A percentile compares a stretch with the other conserved stretches of the same genome.
phyloP scores from a whole-genome alignment of 2,888 invertebrate species.

The Pollenia labialis region DNA sequence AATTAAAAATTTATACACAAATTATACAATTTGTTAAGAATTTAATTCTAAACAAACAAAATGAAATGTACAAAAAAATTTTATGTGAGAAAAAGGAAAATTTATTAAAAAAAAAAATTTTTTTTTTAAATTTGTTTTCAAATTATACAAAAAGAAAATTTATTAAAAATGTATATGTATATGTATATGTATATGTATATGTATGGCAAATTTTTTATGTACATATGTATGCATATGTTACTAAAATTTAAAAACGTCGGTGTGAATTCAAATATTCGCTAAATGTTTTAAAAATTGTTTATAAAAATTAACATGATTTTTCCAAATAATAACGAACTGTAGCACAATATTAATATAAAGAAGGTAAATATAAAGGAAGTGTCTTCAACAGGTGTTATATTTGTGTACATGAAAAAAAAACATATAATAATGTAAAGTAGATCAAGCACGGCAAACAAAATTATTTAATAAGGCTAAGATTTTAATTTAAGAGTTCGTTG shows the following conservation, averaged over 20 bases:
- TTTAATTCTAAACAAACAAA: slow-evolving; percentile 23
- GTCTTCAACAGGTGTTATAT: not conserved
- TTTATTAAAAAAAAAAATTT: too few species aligned
- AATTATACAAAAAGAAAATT: not conserved
- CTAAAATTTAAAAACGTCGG: slow-evolving; percentile 6
- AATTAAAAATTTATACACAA: slow-evolving; percentile 13
- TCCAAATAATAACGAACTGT: too few species aligned
- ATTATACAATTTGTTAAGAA: slow-evolving; percentile 25
- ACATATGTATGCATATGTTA: not conserved
- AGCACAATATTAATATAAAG: not conserved
- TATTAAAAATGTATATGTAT: not conserved
- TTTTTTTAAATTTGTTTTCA: not conserved
- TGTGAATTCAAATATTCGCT: not conserved
- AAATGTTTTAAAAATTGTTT: not conserved
- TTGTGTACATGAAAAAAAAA: not conserved
- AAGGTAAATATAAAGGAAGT: not conserved
- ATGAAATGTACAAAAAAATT: slow-evolving; percentile 12
- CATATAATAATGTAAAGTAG: too few species aligned
- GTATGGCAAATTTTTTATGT: not conserved
- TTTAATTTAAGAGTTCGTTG: too few species aligned
- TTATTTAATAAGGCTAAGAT: too few species aligned
- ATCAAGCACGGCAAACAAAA: too few species aligned
- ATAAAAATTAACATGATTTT: too few species aligned
- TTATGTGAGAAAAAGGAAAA: not conserved
- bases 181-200: too few species aligned